Base-by-base conservation (phyloP, 1,140 invertebrate genomes). In the Rhynchophorus ferrugineus region DNA sequence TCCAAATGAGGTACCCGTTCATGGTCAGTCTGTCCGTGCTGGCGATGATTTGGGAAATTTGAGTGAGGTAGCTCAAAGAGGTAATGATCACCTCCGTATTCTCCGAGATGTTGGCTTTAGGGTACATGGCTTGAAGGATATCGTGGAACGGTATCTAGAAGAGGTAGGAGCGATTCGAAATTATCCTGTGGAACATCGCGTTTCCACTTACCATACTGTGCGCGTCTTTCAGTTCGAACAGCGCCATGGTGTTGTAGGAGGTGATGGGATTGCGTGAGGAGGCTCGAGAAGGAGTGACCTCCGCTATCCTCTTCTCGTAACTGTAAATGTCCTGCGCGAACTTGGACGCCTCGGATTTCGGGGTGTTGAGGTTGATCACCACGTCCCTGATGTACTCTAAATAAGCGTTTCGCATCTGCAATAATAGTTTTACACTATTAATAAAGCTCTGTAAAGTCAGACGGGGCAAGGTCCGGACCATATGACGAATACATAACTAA, bases 1-100 rank as follows among this genome's bases (percentile, higher is more conserved):
- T 73, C 78, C 79, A 83, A 54, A 79, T 76, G 33, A 81, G 58
- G 61, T 82, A 83, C 58, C 79, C 78, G 64, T 82, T 81, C 37
- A 81, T 56, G 5, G 73, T 70, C 50, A 76, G 69, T 55, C 69
- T 65, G 41, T 80, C 79, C n/a, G 78, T 76, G 0, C 73, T 70
- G 0, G 77, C 76, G 13, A 81, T 75, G 14, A 81, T 70, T 24
- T 66, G 67, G 1, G 78, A 75, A 22, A 82, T 60, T 48, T 74
- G 66, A 17, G 57, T 60, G 9, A 83, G 66, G 66, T 81, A 82
- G 35, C 75, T 66, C 5, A 69, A 59, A 8, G 76, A 78, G 1
- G 72, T 66, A 1, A 79, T 68, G 14, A 80, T 63, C 3, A 82
- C 68, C 57, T 78, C 69, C 0, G 78, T 79, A 3, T 68, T 64